A percentile compares a stretch with the other conserved stretches of the same genome.
Evolutionary conservation across 1,140 invertebrate genomes (phyloP).

Genomic region (Drosophila neocordata): DNA sequence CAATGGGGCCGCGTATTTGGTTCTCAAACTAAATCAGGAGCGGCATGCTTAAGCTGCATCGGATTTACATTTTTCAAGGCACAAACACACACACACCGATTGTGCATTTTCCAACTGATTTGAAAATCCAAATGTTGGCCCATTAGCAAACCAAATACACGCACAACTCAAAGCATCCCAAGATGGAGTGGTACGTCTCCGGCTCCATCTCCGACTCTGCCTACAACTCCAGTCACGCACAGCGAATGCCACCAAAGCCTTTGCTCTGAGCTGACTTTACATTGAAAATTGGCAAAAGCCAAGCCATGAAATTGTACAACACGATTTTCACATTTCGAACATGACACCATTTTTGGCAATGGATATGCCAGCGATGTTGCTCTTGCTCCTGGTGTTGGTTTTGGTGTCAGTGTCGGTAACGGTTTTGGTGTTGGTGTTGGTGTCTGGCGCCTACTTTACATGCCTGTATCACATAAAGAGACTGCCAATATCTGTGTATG

Average conservation of each 20-base stretch:
- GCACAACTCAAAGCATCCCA: constrained; percentile 34
- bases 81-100: constrained; percentile 14
- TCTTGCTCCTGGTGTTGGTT: not conserved
- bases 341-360: constrained; percentile 71
- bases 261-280: constrained; percentile 54
- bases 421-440: constrained; percentile 19
- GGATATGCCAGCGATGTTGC: constrained; percentile 45
- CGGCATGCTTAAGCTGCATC: constrained; percentile 61
- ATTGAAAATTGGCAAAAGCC: constrained; percentile 76
- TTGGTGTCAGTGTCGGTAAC: too few species aligned
- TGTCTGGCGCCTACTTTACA: constrained; percentile 40
- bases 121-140: constrained; percentile 73
- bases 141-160: constrained; percentile 78
- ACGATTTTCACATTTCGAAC: constrained; percentile 78
- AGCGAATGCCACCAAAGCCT: constrained; percentile 8
- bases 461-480: constrained; percentile 18
- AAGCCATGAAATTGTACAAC: constrained; percentile 80
- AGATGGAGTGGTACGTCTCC: not conserved
- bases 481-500: not conserved
- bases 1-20: constrained; percentile 8
- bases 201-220: not conserved
- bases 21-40: constrained; percentile 55
- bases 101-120: constrained; percentile 76
- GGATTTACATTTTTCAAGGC: constrained; percentile 24
- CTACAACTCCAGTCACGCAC: constrained; percentile 32